Evolutionary conservation across 2,113 vertebrate genomes (phyloP).

Genomic region (Bufo gargarizans): DNA sequence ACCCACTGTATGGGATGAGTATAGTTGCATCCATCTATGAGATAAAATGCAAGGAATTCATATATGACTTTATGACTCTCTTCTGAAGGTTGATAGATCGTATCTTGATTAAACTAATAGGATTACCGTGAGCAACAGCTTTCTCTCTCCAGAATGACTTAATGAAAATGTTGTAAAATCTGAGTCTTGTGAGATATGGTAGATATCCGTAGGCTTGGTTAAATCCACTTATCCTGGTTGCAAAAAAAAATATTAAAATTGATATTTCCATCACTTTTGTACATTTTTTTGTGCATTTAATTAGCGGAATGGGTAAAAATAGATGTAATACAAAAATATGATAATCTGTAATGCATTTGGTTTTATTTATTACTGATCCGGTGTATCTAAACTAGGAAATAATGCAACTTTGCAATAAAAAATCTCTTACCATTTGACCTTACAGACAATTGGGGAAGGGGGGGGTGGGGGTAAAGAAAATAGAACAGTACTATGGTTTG

Average conservation of each 20-base stretch:
- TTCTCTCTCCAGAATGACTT: conserved; percentile 20
- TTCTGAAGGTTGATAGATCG: background rate
- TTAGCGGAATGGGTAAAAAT: background rate
- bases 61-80: background rate
- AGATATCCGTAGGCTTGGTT: conserved; percentile 34
- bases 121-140: conserved; percentile 25
- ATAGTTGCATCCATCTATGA: conserved; percentile 32
- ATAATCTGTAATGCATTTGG: too few relatives aligned
- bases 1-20: conserved; percentile 32
- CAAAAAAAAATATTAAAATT: background rate
- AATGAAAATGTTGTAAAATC: conserved; percentile 45
- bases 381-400: too few relatives aligned
- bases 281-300: background rate
- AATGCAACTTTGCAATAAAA: too few relatives aligned
- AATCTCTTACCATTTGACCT: too few relatives aligned
- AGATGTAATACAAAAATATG: background rate
- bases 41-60: background rate
- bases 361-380: too few relatives aligned
- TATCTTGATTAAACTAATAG: background rate
- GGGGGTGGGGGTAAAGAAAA: too few relatives aligned
- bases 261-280: background rate
- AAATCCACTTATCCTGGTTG: conserved; percentile 31
- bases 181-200: background rate
- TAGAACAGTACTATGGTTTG: too few relatives aligned
- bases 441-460: too few relatives aligned